Evolutionary conservation across 2,888 invertebrate genomes (phyloP), one percentile per base, ranked within the genome.

Genomic region (Ramazzottius varieornatus): DNA sequence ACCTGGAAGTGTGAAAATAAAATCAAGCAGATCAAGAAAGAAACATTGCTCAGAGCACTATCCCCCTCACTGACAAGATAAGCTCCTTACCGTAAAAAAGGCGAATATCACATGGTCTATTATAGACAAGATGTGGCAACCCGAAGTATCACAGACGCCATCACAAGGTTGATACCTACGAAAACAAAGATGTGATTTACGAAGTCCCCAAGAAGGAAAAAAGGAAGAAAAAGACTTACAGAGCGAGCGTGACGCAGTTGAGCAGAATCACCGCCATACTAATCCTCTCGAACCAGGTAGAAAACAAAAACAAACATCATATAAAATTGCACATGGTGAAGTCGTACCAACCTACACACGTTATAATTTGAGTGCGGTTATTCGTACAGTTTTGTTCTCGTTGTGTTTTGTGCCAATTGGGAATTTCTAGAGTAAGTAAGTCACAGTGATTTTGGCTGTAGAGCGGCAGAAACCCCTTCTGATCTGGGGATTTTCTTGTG

Each of bases 51-150:
- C n/a, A n/a, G n/a, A n/a, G n/a, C n/a, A n/a, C n/a, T n/a, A n/a
- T n/a, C n/a, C n/a, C n/a, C n/a, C n/a, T n/a, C n/a, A n/a, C n/a
- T n/a, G n/a, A n/a, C n/a, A n/a, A n/a, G n/a, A n/a, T 54, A 16
- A 16, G n/a, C 54, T 16, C 54, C 8, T 13, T 54, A 54, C 54
- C n/a, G 54, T 29, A 24, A 54, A 54, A 54, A 54, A 54, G 29
- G 86, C 89, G 79, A 98, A 98, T 78, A 99, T 98, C 74, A 92
- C 86, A 78, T 98, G 93, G 78, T 98, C 98, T 77, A 96, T 90
- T 75, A 88, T 85, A 86, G 91, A 82, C 4, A 80, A 75, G 54
- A 72, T 69, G 34, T 72, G 71, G 70, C 81, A 81, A 16, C 80
- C 73, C 32, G 74, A 72, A 1, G 77, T 74, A 32, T 69, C 80